These are phyloP conservation scores for Lepidotrigona ventralis DNA, from an alignment of 1,140 invertebrate species.

Conservation along the genomic window DNA sequence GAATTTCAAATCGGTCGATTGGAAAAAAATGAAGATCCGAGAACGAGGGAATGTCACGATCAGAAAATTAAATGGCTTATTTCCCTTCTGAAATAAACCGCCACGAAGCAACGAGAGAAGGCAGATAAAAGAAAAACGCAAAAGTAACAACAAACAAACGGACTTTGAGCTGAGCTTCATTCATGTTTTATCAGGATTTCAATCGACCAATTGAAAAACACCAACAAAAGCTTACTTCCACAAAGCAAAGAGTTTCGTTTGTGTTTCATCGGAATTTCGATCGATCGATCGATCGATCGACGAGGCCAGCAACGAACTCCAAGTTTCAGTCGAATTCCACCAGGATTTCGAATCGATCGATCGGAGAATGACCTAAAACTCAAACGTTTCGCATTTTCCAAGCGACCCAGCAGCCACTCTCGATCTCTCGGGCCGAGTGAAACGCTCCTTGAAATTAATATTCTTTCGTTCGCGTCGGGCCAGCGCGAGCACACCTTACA, in stretches of 20 bases:
- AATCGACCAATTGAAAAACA: too few species aligned
- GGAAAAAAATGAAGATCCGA: background rate
- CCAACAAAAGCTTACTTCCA: too few species aligned
- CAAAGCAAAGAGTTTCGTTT: too few species aligned
- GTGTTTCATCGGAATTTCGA: too few species aligned
- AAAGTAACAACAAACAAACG: too few species aligned
- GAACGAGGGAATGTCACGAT: background rate
- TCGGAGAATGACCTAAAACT: background rate
- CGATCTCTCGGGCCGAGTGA: constrained; percentile 9
- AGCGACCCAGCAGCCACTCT: background rate
- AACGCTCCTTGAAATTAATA: constrained; percentile 41
- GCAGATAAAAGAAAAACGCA: too few species aligned
- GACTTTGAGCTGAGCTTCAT: too few species aligned
- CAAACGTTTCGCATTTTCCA: constrained; percentile 1
- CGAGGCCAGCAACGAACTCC: too few species aligned
- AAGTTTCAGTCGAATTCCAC: background rate
- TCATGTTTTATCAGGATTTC: too few species aligned
- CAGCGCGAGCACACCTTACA: background rate
- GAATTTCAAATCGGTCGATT: background rate
- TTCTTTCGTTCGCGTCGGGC: constrained; percentile 26
- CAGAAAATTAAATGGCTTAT: background rate
- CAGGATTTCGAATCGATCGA: background rate
- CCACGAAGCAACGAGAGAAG: background rate
- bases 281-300: too few species aligned
- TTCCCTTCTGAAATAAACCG: background rate